Percentiles rank a stretch among this genome's conserved stretches.
These are phyloP conservation scores for Sympetrum striolatum DNA, from an alignment of 2,888 invertebrate species.

Conservation along the genomic window DNA sequence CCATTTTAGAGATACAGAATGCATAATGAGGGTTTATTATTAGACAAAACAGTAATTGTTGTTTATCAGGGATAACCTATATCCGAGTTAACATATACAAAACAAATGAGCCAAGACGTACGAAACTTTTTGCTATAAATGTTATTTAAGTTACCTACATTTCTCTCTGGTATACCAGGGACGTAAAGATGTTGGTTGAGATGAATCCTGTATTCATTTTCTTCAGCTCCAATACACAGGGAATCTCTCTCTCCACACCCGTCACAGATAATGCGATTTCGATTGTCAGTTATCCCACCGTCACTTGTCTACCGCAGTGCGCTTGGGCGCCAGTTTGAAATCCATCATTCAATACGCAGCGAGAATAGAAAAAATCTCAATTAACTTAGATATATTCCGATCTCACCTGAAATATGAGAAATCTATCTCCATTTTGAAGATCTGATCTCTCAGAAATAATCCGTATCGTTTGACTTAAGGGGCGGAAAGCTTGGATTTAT, in stretches of 20 bases:
- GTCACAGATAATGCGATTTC: conserved; percentile 27
- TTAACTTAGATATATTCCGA: too few species aligned
- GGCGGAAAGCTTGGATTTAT: too few species aligned
- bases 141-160: neutral
- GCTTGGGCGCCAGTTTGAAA: conserved; percentile 26
- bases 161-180: conserved; percentile 41
- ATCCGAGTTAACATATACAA: neutral
- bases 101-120: neutral
- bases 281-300: conserved; percentile 1
- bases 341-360: too few species aligned
- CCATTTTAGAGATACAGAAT: neutral
- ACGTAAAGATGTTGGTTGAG: conserved; percentile 10
- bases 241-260: conserved; percentile 4
- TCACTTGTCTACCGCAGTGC: conserved; percentile 32
- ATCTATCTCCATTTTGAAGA: too few species aligned
- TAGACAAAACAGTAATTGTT: neutral
- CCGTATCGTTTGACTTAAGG: too few species aligned
- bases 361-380: too few species aligned
- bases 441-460: too few species aligned
- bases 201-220: conserved; percentile 39
- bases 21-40: neutral
- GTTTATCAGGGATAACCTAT: neutral
- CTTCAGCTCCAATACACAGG: conserved; percentile 19
- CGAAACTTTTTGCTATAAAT: neutral
- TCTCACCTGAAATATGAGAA: too few species aligned